Base-by-base conservation (phyloP, 2,888 invertebrate genomes). In the Elysia crispata region DNA sequence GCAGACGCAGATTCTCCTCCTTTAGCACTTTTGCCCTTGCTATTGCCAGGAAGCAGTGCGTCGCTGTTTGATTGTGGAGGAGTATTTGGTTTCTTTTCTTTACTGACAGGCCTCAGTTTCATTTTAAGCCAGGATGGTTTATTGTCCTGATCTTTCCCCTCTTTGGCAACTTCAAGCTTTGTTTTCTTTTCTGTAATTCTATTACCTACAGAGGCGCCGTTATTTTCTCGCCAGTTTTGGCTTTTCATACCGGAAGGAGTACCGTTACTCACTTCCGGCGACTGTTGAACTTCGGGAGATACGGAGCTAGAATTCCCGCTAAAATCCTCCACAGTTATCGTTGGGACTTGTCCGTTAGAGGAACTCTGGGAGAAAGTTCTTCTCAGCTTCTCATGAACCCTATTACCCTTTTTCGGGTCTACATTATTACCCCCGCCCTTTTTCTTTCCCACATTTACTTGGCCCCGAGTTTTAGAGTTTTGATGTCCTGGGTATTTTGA, bases 291-390 rank as follows among this genome's bases (percentile, higher is more conserved):
- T 11, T 73, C 25, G 28, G 25, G 23, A 18, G 8, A 5, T 11
- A 1, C n/a, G n/a, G 28, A 20, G 50, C 30, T 25, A 8, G 73
- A 20, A n/a, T 41, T 50, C 23, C 76, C 74, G 54, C 81, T 81
- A 30, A 50, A 81, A 50, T 81, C 81, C 64, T 77, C 77, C 11
- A 81, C 81, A 25, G 62, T 72, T 8, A 81, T 81, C 60, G 77
- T 73, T 1, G 81, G 81, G 13, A 81, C 76, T 49, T 23, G 33
- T 1, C 66, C 76, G 8, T 49, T 60, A 13, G 31, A n/a, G n/a
- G 74, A 60, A 23, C 31, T 31, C 15, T 33, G 20, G 33, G 60
- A 74, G 31, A n/a, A 18, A 60, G 20, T 60, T 50, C 54, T 50
- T 54, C 50, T 18, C n/a, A 49, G 18, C 25, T 66, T 18, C 5